These are phyloP conservation scores for Brachypteracias leptosomus DNA, from an alignment of 2,113 vertebrate species.

Conservation along the genomic window DNA sequence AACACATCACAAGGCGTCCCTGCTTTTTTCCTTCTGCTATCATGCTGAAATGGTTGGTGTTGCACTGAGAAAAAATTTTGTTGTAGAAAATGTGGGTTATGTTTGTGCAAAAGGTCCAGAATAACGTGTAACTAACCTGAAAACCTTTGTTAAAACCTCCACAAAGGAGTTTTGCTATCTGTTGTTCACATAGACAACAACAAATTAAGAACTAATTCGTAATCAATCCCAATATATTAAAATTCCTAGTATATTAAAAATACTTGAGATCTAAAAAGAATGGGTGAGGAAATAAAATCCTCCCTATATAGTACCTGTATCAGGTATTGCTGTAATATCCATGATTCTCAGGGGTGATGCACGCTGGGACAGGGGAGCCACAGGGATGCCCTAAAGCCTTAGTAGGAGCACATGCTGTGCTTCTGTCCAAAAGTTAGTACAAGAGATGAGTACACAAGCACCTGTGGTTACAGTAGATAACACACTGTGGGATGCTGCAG, in stretches of 20 bases:
- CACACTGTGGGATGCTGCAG: background rate
- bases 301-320: no score
- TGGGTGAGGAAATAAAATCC: background rate
- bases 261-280: background rate
- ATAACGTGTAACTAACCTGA: background rate
- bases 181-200: background rate
- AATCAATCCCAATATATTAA: background rate
- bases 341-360: background rate
- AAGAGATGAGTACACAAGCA: background rate
- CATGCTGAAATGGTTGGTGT: background rate
- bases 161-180: background rate
- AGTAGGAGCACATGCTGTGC: rapidly evolving
- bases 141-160: background rate
- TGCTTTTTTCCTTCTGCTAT: background rate
- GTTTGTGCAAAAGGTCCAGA: background rate
- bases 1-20: background rate
- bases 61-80: background rate
- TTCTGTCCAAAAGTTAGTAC: background rate
- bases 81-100: background rate
- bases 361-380: background rate
- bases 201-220: background rate
- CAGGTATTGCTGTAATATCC: background rate
- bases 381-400: background rate
- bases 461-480: rapidly evolving
- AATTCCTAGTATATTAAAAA: background rate